Evolutionary conservation across 2,888 invertebrate species (phyloP), one percentile per base, ranked within the genome.

Genomic region (Stenoptilia bipunctidactyla): DNA sequence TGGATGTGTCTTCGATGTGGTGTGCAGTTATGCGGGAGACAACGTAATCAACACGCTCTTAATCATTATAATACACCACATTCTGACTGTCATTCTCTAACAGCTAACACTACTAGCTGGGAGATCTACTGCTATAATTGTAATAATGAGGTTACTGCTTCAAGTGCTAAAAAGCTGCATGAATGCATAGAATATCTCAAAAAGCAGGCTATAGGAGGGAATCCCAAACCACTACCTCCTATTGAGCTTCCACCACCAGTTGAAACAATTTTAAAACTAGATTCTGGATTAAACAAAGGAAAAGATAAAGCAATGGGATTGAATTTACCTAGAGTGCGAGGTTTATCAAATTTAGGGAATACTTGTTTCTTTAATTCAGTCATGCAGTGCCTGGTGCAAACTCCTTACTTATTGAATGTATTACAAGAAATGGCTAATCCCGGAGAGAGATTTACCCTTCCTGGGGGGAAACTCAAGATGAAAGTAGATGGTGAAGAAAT

Each of bases 321-420:
- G 42, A 66, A 55, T 47, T 51, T 87, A 44, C 87, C 87, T 0
- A 74, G 89, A 33, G 89, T 90, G 0, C 79, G 94, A 77, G 98
- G 98, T 0, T 80, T 98, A 34, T 86, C 87, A 38, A 98, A 98
- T 80, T 83, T 97, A 61, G 97, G 98, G 37, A 98, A 98, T 67
- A 98, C 98, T 0, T 98, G 98, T 66, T 98, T 97, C 75, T 96
- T 98, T 68, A 98, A 98, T 84, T 94, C 97, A 15, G 96, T 97
- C 6, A 88, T 98, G 85, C 98, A 98, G 79, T 94, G 94, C 65
- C 82, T 96, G 54, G 92, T 92, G 1, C 93, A 93, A 68, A 95
- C 95, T 2, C 94, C 94, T 1, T 93, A 89, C 66, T 76, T 93
- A 48, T 70, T 90, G 36, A 85, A 87, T 59, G 88, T 92, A 37